Evolutionary conservation across 2,113 vertebrate genomes (phyloP).

Genomic region (Anoura caudifer): DNA sequence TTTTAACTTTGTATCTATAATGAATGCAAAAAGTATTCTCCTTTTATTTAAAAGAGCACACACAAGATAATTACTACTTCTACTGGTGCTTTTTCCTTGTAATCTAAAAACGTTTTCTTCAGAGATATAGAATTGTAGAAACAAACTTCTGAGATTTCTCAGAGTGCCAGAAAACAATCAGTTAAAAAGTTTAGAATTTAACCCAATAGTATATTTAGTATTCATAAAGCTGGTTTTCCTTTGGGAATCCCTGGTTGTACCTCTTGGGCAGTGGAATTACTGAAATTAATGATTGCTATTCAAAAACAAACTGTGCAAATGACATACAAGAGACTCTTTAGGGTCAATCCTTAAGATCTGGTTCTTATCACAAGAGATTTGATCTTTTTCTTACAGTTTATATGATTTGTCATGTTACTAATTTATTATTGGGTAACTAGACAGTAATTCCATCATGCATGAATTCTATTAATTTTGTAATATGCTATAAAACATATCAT

Average conservation of each 20-base stretch:
- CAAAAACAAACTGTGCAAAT: neutral
- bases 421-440: neutral
- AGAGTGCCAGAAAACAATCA: neutral
- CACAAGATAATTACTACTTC: neutral
- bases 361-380: slow-evolving; percentile 32
- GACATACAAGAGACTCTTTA: neutral
- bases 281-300: neutral
- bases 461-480: neutral
- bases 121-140: neutral
- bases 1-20: neutral
- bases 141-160: neutral
- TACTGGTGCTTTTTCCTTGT: neutral
- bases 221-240: neutral
- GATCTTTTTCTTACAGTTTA: slow-evolving; percentile 54
- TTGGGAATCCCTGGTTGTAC: neutral
- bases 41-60: neutral
- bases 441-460: neutral
- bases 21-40: neutral
- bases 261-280: neutral
- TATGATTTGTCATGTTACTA: slow-evolving; percentile 33
- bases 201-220: neutral
- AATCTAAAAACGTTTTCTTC: neutral
- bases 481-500: neutral
- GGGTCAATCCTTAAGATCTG: slow-evolving; percentile 1
- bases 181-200: neutral